Conservation (phyloP, 64 coral and sea anemone genomes). For the Catalaphyllia jardinei region DNA sequence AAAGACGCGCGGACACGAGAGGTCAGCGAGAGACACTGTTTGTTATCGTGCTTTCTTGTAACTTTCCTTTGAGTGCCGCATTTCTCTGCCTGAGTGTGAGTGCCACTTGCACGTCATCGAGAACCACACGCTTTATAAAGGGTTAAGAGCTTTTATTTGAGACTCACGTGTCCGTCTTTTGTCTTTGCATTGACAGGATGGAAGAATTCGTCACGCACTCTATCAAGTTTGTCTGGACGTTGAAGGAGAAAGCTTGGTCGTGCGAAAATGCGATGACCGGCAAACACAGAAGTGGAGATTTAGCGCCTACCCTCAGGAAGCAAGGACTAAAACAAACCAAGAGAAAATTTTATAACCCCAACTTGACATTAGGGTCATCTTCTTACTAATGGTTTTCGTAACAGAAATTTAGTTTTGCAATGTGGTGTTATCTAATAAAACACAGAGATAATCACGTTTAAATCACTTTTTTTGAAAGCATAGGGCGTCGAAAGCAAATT, state of each 20-base stretch:
- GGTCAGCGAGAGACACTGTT: too few relatives aligned
- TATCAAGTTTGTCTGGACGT: constrained; percentile 86
- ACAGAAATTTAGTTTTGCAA: too few relatives aligned
- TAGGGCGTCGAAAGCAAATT: too few relatives aligned
- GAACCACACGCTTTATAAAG: neutral
- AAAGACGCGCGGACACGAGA: too few relatives aligned
- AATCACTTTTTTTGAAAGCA: too few relatives aligned
- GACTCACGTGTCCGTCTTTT: neutral
- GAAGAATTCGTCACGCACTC: constrained; percentile 59
- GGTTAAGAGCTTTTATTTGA: neutral
- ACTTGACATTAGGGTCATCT: neutral
- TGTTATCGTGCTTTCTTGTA: too few relatives aligned
- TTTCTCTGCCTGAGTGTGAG: too few relatives aligned
- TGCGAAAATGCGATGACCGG: constrained; percentile 61
- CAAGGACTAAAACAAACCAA: constrained; percentile 44
- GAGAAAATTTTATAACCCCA: constrained; percentile 28
- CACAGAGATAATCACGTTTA: too few relatives aligned
- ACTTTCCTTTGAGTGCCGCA: too few relatives aligned
- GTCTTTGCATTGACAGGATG: constrained; percentile 51
- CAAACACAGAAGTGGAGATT: constrained; percentile 81
- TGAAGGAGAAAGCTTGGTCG: constrained; percentile 55
- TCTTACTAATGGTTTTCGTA: neutral
- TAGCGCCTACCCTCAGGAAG: constrained; percentile 69
- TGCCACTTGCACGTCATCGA: neutral
- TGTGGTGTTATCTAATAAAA: too few relatives aligned